A percentile compares a stretch with the other conserved stretches of the same genome.
Conservation (phyloP, 1,140 invertebrate species). For the Ostrea denselamellosa region DNA sequence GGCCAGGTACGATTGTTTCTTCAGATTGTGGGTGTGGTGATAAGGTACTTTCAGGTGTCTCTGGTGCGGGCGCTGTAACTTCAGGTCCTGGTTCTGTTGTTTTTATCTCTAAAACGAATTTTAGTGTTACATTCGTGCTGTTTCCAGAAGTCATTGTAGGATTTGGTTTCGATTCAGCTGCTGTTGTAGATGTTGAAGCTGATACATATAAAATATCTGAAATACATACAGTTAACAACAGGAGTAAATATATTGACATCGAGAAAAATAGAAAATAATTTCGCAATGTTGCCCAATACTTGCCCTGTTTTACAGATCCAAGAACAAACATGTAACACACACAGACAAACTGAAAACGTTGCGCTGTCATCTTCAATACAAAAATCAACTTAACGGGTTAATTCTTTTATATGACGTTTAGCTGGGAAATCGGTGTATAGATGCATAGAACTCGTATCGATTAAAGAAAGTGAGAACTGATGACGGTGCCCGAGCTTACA, state of each 20-base stretch:
- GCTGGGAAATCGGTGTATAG: no score
- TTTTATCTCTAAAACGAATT: no score
- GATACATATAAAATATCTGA: background rate
- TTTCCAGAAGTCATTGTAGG: background rate
- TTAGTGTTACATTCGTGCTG: no score
- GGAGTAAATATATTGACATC: no score
- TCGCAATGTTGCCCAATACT: background rate
- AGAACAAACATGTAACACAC: background rate
- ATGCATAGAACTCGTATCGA: no score
- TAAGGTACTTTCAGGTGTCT: background rate
- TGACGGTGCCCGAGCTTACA: background rate
- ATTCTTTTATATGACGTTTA: no score
- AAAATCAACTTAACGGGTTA: no score
- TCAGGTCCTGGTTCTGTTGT: no score
- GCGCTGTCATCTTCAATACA: background rate
- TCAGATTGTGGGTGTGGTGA: background rate
- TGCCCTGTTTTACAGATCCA: background rate
- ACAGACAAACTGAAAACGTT: background rate
- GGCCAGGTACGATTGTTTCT: no score
- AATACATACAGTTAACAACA: no score
- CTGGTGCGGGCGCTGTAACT: no score
- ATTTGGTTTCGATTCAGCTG: background rate
- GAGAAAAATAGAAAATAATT: no score
- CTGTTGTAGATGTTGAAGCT: background rate
- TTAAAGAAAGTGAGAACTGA: background rate